A percentile compares a stretch with the other conserved stretches of the same genome.
Conservation (phyloP, 2,113 vertebrate genomes). For the Dascyllus trimaculatus region DNA sequence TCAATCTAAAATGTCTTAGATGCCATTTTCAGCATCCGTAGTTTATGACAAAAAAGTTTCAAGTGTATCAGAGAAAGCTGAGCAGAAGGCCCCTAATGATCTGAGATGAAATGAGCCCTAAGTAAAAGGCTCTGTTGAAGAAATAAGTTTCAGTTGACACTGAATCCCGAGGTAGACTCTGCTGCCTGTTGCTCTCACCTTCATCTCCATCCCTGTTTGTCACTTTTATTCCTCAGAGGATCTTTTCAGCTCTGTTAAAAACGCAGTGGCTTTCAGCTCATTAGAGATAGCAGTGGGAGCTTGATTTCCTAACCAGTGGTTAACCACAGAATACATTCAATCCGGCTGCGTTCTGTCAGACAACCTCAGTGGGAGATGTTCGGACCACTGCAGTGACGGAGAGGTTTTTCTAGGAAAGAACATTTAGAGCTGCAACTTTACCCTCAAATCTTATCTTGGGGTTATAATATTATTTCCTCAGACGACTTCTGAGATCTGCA, state of each 20-base stretch:
- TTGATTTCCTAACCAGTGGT: slow-evolving; percentile 14
- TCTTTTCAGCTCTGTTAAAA: slow-evolving; percentile 3
- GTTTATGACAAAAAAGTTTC: too few species aligned
- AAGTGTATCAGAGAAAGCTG: too few species aligned
- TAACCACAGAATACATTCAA: slow-evolving; percentile 11
- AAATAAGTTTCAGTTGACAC: too few species aligned
- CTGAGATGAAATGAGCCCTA: too few species aligned
- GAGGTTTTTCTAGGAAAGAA: slow-evolving; percentile 9
- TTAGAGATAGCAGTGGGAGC: not conserved
- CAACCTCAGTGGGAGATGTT: slow-evolving; percentile 1
- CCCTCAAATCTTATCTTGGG: slow-evolving; percentile 35
- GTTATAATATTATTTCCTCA: slow-evolving; percentile 24
- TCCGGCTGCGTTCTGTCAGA: slow-evolving; percentile 8
- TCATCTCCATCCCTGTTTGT: too few species aligned
- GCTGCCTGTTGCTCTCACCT: too few species aligned
- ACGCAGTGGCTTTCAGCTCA: not conserved
- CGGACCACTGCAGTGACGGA: not conserved
- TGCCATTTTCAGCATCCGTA: too few species aligned
- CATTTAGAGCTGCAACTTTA: not conserved
- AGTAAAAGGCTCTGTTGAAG: too few species aligned
- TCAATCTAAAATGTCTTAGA: too few species aligned
- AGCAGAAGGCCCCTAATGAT: too few species aligned
- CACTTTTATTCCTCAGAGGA: not conserved
- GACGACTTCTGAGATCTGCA: slow-evolving; percentile 14
- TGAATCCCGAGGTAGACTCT: too few species aligned